phyloP scores from a whole-genome alignment of 2,888 invertebrate species.

The Pammene aurita region DNA sequence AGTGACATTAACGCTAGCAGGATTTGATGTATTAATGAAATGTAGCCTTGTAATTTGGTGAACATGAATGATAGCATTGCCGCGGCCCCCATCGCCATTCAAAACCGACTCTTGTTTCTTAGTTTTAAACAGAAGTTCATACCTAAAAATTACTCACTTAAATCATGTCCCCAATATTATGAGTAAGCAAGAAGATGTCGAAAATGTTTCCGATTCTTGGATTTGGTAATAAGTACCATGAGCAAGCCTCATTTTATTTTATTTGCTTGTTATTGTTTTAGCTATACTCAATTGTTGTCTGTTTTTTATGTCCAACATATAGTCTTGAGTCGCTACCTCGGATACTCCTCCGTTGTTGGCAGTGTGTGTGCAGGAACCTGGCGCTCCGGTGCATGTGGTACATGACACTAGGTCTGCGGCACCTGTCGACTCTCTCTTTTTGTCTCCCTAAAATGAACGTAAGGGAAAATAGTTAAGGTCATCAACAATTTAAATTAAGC shows the following conservation, averaged over 20 bases:
- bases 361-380: conserved; percentile 93
- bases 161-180: no score
- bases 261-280: no score
- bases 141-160: no score
- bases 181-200: no score
- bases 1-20: not conserved
- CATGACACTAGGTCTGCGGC: conserved; percentile 93
- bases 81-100: no score
- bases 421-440: conserved; percentile 90
- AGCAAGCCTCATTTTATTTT: no score
- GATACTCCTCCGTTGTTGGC: conserved; percentile 94
- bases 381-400: conserved; percentile 88
- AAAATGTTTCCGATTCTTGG: no score
- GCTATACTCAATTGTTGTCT: not conserved
- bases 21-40: not conserved
- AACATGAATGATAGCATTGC: not conserved
- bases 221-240: no score
- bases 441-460: conserved; percentile 86
- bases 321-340: conserved; percentile 85
- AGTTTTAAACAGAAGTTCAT: no score
- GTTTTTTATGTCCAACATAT: not conserved
- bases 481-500: not conserved
- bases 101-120: no score
- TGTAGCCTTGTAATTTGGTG: not conserved
- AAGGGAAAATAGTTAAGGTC: not conserved